These are phyloP conservation scores for Platygyra sinensis DNA, from an alignment of 64 coral and sea anemone species.

Conservation along the genomic window DNA sequence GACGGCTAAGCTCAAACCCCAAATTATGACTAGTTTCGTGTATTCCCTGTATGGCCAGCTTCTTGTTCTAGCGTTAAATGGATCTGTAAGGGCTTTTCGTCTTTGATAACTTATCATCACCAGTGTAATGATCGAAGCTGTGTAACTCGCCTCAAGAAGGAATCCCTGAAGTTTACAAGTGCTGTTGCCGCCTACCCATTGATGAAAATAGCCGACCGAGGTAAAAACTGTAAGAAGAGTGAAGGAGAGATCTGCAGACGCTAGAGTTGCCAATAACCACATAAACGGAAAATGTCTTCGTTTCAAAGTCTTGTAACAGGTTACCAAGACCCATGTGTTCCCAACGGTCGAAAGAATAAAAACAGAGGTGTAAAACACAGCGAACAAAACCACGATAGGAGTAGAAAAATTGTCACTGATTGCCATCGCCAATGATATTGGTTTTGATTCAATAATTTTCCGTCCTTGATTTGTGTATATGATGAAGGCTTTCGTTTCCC, in stretches of 20 bases:
- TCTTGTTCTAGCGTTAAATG: background rate
- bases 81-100: slow-evolving; percentile 1
- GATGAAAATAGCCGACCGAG: background rate
- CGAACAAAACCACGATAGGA: background rate
- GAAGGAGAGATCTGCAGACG: slow-evolving; percentile 44
- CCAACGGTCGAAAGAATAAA: slow-evolving; percentile 18
- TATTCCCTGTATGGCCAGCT: background rate
- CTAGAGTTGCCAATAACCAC: slow-evolving; percentile 51
- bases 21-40: background rate
- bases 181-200: slow-evolving; percentile 21
- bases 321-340: slow-evolving; percentile 35
- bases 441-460: too few relatives aligned
- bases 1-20: background rate
- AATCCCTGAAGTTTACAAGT: slow-evolving; percentile 47
- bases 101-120: slow-evolving; percentile 34
- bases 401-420: background rate
- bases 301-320: slow-evolving; percentile 8
- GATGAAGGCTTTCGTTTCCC: background rate
- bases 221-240: slow-evolving; percentile 27
- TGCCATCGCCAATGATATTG: background rate
- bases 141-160: slow-evolving; percentile 46
- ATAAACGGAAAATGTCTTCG: background rate
- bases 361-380: background rate
- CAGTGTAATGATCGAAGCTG: slow-evolving; percentile 39
- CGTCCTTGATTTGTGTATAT: too few relatives aligned